Conservation (phyloP, 1,140 invertebrate species). For the Bombus cullumanus region DNA sequence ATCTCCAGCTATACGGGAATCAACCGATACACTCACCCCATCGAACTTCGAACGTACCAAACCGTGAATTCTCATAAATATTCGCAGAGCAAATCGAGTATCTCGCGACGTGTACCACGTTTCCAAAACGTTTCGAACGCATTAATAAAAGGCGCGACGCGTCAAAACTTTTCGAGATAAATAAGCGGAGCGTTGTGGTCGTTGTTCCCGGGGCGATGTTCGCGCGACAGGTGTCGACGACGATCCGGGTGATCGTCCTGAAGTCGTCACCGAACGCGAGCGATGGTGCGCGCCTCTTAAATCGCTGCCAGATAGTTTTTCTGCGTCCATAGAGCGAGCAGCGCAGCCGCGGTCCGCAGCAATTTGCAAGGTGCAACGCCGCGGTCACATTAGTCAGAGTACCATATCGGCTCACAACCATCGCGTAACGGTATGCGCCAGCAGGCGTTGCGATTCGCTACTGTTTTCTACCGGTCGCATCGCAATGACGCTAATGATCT, state of each 20-base stretch:
- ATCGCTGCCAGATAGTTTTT: conserved; percentile 75
- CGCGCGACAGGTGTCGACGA: conserved; percentile 43
- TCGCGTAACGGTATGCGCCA: conserved; percentile 80
- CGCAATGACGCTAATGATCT: conserved; percentile 81
- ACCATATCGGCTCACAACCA: conserved; percentile 78
- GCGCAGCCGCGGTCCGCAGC: conserved; percentile 62
- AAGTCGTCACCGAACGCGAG: conserved; percentile 67
- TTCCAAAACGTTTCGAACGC: background rate
- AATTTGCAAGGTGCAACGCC: conserved; percentile 82
- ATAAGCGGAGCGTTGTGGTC: background rate
- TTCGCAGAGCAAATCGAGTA: background rate
- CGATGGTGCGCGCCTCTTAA: conserved; percentile 66
- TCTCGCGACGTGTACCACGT: background rate
- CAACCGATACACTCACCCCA: background rate
- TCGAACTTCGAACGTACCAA: background rate
- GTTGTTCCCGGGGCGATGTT: background rate
- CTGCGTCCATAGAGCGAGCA: conserved; percentile 58
- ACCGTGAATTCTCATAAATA: background rate
- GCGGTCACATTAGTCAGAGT: conserved; percentile 80
- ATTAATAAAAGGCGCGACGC: conserved; percentile 5
- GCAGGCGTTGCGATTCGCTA: conserved; percentile 74
- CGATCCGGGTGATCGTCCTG: conserved; percentile 17
- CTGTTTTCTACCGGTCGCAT: conserved; percentile 63
- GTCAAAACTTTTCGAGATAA: conserved; percentile 25
- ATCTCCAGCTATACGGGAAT: background rate